Conservation (phyloP, 2,113 vertebrate species). For the Thermophis baileyi region DNA sequence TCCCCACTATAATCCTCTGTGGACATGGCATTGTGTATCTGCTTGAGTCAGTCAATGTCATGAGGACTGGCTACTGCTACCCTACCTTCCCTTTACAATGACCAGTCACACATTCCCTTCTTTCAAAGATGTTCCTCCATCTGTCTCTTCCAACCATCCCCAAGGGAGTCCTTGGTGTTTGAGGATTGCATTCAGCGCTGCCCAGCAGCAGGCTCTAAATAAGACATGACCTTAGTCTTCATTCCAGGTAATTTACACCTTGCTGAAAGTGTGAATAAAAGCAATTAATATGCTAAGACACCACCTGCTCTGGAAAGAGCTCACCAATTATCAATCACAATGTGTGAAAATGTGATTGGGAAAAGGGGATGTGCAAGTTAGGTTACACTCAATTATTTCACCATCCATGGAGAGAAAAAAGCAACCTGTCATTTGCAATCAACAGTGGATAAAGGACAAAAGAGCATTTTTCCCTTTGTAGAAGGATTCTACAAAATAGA, state of each 20-base stretch:
- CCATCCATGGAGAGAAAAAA: not conserved
- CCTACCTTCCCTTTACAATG: not conserved
- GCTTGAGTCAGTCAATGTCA: not conserved
- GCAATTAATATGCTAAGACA: conserved; percentile 33
- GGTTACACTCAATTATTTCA: conserved; percentile 1
- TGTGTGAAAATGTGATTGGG: conserved; percentile 34
- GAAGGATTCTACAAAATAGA: not conserved
- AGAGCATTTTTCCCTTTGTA: not conserved
- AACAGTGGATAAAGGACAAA: not conserved
- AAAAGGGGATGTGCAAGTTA: not conserved
- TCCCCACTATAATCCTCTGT: not conserved
- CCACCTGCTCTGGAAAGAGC: conserved; percentile 35
- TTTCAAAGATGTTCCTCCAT: conserved; percentile 2
- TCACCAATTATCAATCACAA: conserved; percentile 34
- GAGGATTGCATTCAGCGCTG: not conserved
- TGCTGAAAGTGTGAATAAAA: conserved; percentile 16
- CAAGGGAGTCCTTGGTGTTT: not conserved
- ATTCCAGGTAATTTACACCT: conserved; percentile 33
- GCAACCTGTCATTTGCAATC: not conserved
- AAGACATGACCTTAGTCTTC: not conserved
- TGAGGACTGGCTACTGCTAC: not conserved
- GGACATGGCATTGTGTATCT: not conserved
- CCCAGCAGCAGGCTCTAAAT: not conserved
- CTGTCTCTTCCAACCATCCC: not conserved
- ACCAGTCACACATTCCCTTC: not conserved